phyloP scores from a whole-genome alignment of 2,113 vertebrate genomes.

The Amia ocellicauda region DNA sequence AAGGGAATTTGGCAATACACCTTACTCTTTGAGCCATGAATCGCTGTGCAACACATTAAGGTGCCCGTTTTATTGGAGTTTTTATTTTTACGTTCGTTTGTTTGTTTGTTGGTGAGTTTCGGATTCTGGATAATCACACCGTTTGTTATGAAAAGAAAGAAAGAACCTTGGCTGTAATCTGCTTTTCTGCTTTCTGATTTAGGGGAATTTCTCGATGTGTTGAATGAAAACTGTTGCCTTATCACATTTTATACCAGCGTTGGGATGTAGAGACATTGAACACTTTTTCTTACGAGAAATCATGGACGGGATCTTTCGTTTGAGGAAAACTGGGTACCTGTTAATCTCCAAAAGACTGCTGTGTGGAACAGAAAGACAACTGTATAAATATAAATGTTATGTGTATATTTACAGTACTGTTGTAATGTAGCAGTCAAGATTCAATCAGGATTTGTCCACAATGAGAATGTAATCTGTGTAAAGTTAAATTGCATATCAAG shows the following conservation, averaged over 20 bases:
- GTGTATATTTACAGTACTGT: neutral
- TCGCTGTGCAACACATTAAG: slow-evolving; percentile 28
- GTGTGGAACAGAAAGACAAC: neutral
- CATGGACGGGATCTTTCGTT: neutral
- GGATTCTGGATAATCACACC: slow-evolving; percentile 24
- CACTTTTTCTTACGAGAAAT: neutral
- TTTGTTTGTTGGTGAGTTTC: neutral
- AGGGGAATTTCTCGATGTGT: too few species aligned
- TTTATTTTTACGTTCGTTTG: slow-evolving; percentile 7
- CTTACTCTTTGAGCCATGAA: slow-evolving; percentile 55
- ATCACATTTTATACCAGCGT: neutral
- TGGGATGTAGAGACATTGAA: neutral
- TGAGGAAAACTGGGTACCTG: neutral
- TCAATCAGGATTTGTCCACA: slow-evolving; percentile 33
- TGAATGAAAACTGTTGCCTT: neutral
- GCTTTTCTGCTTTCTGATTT: slow-evolving; percentile 35
- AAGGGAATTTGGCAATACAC: slow-evolving; percentile 67
- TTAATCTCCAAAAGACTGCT: neutral
- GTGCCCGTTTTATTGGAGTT: too few species aligned
- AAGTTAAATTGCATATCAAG: neutral
- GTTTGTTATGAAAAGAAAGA: slow-evolving; percentile 28
- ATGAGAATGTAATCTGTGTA: slow-evolving; percentile 44
- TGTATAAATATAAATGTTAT: neutral
- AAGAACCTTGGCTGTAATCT: slow-evolving; percentile 46
- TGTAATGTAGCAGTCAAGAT: slow-evolving; percentile 51